A percentile compares a stretch with the other conserved stretches of the same genome.
Evolutionary conservation across 2,888 invertebrate genomes (phyloP).

Genomic region (Strigamia crassipes): DNA sequence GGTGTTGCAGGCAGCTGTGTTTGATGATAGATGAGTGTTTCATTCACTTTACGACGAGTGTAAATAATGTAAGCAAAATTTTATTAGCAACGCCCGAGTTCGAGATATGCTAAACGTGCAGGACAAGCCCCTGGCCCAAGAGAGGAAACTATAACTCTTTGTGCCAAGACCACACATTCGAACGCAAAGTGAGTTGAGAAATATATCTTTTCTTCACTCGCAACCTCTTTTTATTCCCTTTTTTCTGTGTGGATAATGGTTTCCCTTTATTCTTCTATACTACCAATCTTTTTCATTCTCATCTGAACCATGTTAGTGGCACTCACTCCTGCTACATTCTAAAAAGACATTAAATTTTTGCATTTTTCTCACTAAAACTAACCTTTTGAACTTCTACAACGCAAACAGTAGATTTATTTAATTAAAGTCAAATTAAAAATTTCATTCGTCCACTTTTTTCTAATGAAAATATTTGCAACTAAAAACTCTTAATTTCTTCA

Average conservation of each 20-base stretch:
- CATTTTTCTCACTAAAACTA: background rate
- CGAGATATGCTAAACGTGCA: constrained; percentile 29
- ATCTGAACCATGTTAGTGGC: background rate
- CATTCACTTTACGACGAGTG: constrained; percentile 36
- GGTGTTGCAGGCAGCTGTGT: constrained; percentile 15
- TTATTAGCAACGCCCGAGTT: constrained; percentile 27
- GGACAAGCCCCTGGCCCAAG: constrained; percentile 26
- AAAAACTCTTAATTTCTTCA: no score
- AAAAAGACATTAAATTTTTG: background rate
- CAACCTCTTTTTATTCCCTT: background rate
- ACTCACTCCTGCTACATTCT: background rate
- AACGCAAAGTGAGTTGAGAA: background rate
- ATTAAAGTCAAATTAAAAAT: no score
- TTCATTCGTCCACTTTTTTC: no score
- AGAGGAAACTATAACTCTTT: constrained; percentile 11
- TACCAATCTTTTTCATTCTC: background rate
- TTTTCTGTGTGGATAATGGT: constrained; percentile 19
- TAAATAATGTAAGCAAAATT: constrained; percentile 40
- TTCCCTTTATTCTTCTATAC: background rate
- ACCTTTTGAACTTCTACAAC: background rate
- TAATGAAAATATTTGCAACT: no score
- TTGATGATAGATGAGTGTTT: constrained; percentile 31
- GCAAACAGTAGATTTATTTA: no score
- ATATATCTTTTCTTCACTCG: constrained; percentile 21
- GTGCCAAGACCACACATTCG: constrained; percentile 39